Percentiles rank a stretch among this genome's conserved stretches.
Conservation (phyloP, 1,140 invertebrate species). For the Sinella curviseta region DNA sequence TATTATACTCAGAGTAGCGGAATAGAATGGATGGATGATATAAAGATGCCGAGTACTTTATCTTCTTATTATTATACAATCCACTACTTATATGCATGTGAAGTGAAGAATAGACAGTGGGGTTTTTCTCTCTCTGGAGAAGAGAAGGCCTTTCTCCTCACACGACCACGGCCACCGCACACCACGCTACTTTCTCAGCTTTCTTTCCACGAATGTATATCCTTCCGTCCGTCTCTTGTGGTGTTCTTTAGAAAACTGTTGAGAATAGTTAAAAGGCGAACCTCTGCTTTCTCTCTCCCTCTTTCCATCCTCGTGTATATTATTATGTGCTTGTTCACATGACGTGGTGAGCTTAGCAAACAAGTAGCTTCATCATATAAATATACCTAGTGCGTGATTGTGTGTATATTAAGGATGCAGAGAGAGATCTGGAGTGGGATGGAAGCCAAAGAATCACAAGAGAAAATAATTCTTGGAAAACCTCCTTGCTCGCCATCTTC, state of each 20-base stretch:
- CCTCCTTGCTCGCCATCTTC: not conserved
- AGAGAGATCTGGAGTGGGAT: constrained; percentile 11
- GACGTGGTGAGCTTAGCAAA: not conserved
- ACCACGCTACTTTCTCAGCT: constrained; percentile 24
- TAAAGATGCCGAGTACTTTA: not conserved
- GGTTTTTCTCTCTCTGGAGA: not conserved
- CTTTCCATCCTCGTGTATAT: not conserved
- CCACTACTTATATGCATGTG: not conserved
- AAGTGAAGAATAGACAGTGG: not conserved
- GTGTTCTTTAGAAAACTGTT: constrained; percentile 1
- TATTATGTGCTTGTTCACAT: not conserved
- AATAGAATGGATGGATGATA: no score
- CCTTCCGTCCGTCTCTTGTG: constrained; percentile 5
- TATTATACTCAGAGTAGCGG: not conserved
- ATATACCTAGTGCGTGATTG: no score
- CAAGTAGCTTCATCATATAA: not conserved
- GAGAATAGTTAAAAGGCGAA: constrained; percentile 17
- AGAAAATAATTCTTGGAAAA: constrained; percentile 25
- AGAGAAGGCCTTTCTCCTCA: not conserved
- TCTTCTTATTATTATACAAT: not conserved
- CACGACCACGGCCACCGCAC: constrained; percentile 18
- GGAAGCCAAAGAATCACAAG: constrained; percentile 26
- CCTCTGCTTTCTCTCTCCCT: not conserved
- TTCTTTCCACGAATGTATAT: constrained; percentile 3
- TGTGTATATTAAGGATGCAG: not conserved